Evolutionary conservation across 2,797 vertebrate genomes (phyloP).

Genomic region (Pangasius sanitwongsei): DNA sequence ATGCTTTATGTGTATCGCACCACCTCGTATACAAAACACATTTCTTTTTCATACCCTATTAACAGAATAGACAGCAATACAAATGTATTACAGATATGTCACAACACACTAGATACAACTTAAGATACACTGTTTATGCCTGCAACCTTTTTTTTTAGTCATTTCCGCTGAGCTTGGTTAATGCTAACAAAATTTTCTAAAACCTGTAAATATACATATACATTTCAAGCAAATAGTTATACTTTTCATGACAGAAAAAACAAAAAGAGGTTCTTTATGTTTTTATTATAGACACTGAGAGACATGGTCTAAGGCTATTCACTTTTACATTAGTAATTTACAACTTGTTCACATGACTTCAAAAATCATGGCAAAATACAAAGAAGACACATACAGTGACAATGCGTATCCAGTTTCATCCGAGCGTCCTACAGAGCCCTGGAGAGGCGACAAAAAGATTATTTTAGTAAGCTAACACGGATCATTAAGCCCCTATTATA

Average conservation of each 20-base stretch:
- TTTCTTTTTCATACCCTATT: background rate
- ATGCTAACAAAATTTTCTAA: background rate
- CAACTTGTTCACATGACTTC: constrained; percentile 33
- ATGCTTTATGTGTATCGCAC: background rate
- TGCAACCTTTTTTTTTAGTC: background rate
- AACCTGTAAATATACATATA: background rate
- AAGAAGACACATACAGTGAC: constrained; percentile 22
- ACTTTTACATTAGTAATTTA: constrained; percentile 38
- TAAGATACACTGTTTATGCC: background rate
- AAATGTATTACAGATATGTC: background rate
- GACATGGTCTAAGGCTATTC: constrained; percentile 1
- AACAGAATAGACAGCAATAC: background rate
- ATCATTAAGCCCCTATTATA: background rate
- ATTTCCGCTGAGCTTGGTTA: background rate
- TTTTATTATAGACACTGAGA: constrained; percentile 31
- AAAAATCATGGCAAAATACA: constrained; percentile 41
- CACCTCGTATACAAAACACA: background rate
- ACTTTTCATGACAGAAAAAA: background rate
- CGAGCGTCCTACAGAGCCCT: background rate
- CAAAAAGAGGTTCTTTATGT: background rate
- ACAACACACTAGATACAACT: background rate
- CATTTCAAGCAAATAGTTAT: background rate
- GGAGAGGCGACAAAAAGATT: background rate
- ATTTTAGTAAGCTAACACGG: background rate
- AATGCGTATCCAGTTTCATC: constrained; percentile 27